Conservation (phyloP, 2,888 invertebrate genomes). For the Hydrotaea diabolus region DNA sequence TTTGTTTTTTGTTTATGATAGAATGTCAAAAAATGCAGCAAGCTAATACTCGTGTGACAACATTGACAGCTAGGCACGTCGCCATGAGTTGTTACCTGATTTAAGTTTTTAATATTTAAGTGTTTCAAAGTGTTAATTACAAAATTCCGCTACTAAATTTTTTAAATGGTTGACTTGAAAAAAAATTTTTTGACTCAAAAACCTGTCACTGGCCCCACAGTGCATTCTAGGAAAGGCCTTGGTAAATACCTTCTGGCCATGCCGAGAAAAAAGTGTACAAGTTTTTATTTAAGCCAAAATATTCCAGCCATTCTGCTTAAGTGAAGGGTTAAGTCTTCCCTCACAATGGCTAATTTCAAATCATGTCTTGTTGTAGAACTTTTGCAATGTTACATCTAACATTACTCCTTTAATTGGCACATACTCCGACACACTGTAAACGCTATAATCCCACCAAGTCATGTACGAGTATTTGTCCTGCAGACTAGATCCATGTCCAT, state of each 20-base stretch:
- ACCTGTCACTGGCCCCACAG: too few species aligned
- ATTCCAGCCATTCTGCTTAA: neutral
- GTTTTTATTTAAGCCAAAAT: neutral
- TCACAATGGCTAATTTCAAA: constrained; percentile 46
- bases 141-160: neutral
- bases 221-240: too few species aligned
- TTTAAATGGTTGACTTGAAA: neutral
- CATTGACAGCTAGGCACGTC: too few species aligned
- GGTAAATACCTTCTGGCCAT: too few species aligned
- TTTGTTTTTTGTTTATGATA: too few species aligned
- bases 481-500: constrained; percentile 13
- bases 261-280: neutral
- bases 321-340: constrained; percentile 29
- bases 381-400: constrained; percentile 40
- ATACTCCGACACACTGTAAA: constrained; percentile 45
- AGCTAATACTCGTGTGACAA: too few species aligned
- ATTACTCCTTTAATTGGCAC: constrained; percentile 49
- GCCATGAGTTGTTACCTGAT: neutral
- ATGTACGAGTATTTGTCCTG: constrained; percentile 11
- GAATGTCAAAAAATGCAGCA: too few species aligned
- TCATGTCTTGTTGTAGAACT: constrained; percentile 50
- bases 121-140: neutral
- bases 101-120: neutral
- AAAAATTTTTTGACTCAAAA: neutral
- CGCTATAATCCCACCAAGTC: constrained; percentile 24